Base-by-base conservation (phyloP, 2,888 invertebrate genomes). In the Gasteruption jaculator region DNA sequence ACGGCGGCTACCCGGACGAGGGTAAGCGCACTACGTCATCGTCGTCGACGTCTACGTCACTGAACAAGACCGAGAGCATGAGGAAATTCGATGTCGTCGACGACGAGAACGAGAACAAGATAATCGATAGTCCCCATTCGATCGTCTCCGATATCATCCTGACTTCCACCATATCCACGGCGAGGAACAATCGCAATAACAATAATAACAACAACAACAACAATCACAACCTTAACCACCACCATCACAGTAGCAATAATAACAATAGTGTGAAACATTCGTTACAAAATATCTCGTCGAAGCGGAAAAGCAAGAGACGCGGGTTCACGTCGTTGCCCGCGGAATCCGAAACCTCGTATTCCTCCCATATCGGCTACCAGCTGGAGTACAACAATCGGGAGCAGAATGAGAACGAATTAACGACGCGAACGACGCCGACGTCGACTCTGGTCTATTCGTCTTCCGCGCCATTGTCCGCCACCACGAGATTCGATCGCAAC, bases 391-490 rank as follows among this genome's bases (percentile, higher is more conserved):
- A 29, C n/a, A 39, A 25, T 7, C 11, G 10, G 20, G 11, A 22
- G 30, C 49, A 48, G 10, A 43, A 39, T 39, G 54, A 52, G n/a
- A 52, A 54, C 18, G 51, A 51, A 15, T 19, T 29, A 3, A 26
- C 39, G 5, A 39, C 48, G 14, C n/a, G n/a, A n/a, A 38, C 44
- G 8, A 54, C 54, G 22, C 54, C 54, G n/a, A 54, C 54, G 1
- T 54, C 54, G 11, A 52, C 54, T 19, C 37, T 54, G 6, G 18
- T 54, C 32, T 54, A 50, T 29, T 25, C 35, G 10, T 43, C 51
- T 5, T 33, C 47, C 26, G 39, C 31, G 29, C 53, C 46, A 27
- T 35, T 41, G 4, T 43, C 48, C 6, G 24, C 44, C 12, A 25
- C 41, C 3, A 38, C 52, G n/a, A 41, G 43, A 24, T 27, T 33